Base-by-base conservation (phyloP, 2,888 invertebrate genomes). In the Entomobrya proxima region DNA sequence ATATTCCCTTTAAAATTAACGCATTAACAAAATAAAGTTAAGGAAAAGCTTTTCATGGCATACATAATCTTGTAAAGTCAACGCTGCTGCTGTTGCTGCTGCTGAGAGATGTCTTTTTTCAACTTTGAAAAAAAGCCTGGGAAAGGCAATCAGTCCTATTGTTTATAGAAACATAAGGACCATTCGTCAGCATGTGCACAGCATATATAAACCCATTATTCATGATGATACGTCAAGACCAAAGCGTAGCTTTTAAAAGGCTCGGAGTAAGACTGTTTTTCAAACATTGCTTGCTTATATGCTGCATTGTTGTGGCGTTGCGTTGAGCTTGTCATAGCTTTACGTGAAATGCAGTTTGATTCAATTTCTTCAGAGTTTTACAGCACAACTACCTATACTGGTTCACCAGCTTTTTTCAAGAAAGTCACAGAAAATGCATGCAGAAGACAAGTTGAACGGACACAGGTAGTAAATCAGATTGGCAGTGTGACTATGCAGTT, bases 1-100 rank as follows among this genome's bases (percentile, higher is more conserved):
- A 27, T 55, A 35, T 75, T 75, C 37, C 37, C 75, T 75, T 75
- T 37, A 55, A 44, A 75, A 75, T 74, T 69, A 27, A 40, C 9
- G 74, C 21, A 72, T 47, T 50, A 74, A 47, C 47, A 35, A 55
- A 55, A 75, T 55, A 69, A 77, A n/a, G 61, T 6, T 47, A 78
- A 4, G 32, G 1, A 40, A 72, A 30, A 37, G 47, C 72, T 72
- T 47, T 72, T 72, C 69, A 69, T 69, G 69, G 44, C 69, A 69
- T 44, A 69, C 69, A 69, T 44, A 44, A 44, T 13, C 9, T 24
- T 58, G 6, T 52, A 18, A 61, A 27, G 18, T 24, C 11, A 67
- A 37, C 6, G n/a, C 67, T 35, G 67, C 61, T 52, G 55, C 11
- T 6, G n/a, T 13, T 35, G 21, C 15, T 35, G 2, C 11, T 37